phyloP scores from a whole-genome alignment of 1,140 invertebrate genomes.

The Babylonia areolata region DNA sequence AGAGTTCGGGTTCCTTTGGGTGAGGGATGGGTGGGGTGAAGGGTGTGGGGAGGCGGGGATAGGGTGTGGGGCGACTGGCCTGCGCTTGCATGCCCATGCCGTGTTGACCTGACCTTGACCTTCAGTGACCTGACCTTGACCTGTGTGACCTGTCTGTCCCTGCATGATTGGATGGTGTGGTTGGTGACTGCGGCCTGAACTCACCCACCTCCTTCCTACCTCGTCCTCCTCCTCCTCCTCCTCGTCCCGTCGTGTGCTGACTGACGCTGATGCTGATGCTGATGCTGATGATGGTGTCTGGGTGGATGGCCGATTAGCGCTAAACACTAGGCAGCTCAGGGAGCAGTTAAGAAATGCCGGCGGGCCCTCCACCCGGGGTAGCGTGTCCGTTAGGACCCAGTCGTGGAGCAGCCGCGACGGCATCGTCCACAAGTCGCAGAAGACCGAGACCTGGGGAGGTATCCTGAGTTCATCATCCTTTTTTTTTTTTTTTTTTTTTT shows the following conservation, averaged over 20 bases:
- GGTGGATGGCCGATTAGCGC: conserved; percentile 61
- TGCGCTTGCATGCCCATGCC: background rate
- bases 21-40: too few species aligned
- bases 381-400: conserved; percentile 67
- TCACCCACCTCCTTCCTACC: background rate
- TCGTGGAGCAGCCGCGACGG: conserved; percentile 71
- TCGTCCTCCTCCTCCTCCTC: conserved; percentile 33
- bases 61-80: too few species aligned
- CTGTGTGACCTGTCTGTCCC: conserved; percentile 9
- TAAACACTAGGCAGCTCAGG: conserved; percentile 62
- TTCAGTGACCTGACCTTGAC: background rate
- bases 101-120: background rate
- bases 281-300: too few species aligned
- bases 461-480: too few species aligned
- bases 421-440: conserved; percentile 63
- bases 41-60: too few species aligned
- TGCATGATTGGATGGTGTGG: too few species aligned
- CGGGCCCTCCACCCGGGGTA: conserved; percentile 58
- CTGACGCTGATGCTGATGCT: too few species aligned
- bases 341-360: conserved; percentile 60
- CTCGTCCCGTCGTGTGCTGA: background rate
- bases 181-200: background rate
- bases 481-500: background rate
- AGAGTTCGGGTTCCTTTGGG: too few species aligned
- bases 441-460: conserved; percentile 72